Conservation (phyloP, 2,113 vertebrate genomes). For the Probosciger aterrimus region DNA sequence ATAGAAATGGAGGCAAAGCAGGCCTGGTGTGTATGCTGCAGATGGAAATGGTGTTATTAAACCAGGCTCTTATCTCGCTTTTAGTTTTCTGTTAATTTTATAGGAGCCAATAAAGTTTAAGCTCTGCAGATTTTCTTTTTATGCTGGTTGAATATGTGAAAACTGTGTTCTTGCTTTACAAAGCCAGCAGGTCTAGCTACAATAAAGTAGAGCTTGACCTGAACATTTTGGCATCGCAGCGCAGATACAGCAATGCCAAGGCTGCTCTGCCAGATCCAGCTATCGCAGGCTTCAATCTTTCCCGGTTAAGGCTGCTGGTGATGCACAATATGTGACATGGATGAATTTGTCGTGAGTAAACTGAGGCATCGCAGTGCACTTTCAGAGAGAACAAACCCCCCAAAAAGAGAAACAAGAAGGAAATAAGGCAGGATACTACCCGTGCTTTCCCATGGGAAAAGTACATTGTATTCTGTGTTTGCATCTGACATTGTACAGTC, state of each 20-base stretch:
- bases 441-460: not conserved
- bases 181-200: not conserved
- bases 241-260: not conserved
- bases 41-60: constrained; percentile 11
- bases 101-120: not conserved
- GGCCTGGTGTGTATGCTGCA: not conserved
- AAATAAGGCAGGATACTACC: not conserved
- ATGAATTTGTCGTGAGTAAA: not conserved
- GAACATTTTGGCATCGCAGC: not conserved
- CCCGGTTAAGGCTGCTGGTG: not conserved
- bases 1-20: not conserved
- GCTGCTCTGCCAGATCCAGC: not conserved
- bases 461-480: not conserved
- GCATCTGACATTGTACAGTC: not conserved
- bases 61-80: constrained; percentile 25
- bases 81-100: constrained; percentile 56
- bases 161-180: not conserved
- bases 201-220: not conserved
- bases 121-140: not conserved
- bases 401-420: not conserved
- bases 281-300: not conserved
- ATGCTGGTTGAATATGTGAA: not conserved
- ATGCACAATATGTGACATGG: not conserved
- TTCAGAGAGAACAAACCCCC: not conserved
- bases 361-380: not conserved